A percentile compares a stretch with the other conserved stretches of the same genome.
Evolutionary conservation across 2,888 invertebrate genomes (phyloP).

Genomic region (Leptinotarsa haldemani): DNA sequence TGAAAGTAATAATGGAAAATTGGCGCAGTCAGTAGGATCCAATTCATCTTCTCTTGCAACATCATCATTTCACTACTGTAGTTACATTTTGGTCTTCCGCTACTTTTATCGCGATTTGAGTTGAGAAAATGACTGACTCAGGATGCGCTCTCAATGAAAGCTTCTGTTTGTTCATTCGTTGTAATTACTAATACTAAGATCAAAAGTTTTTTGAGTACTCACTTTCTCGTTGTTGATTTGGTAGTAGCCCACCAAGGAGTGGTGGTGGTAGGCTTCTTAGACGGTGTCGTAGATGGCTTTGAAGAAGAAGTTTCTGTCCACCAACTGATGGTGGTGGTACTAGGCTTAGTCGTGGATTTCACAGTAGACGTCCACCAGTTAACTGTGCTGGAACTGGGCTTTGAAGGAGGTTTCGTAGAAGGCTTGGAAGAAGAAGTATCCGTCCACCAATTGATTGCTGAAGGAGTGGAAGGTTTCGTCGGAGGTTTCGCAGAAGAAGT

Average conservation of each 20-base stretch:
- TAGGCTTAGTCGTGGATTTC: neutral
- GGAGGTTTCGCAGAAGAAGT: constrained; percentile 56
- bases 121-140: too few relatives aligned
- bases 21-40: too few relatives aligned
- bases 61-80: too few relatives aligned
- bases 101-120: too few relatives aligned
- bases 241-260: constrained; percentile 9
- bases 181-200: too few relatives aligned
- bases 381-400: constrained; percentile 37
- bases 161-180: too few relatives aligned
- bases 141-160: too few relatives aligned
- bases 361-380: constrained; percentile 13
- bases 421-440: constrained; percentile 44
- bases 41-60: too few relatives aligned
- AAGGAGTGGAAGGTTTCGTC: constrained; percentile 37
- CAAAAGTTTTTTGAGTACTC: neutral
- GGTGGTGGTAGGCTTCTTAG: constrained; percentile 8
- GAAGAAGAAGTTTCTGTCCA: constrained; percentile 52
- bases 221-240: constrained; percentile 32
- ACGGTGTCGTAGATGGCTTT: constrained; percentile 50
- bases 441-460: constrained; percentile 35
- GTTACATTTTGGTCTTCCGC: too few relatives aligned
- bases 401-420: constrained; percentile 55
- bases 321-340: constrained; percentile 31
- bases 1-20: too few relatives aligned